Evolutionary conservation across 2,797 vertebrate species (phyloP), one percentile per base, ranked within the genome.

Genomic region (Dermochelys coriacea): DNA sequence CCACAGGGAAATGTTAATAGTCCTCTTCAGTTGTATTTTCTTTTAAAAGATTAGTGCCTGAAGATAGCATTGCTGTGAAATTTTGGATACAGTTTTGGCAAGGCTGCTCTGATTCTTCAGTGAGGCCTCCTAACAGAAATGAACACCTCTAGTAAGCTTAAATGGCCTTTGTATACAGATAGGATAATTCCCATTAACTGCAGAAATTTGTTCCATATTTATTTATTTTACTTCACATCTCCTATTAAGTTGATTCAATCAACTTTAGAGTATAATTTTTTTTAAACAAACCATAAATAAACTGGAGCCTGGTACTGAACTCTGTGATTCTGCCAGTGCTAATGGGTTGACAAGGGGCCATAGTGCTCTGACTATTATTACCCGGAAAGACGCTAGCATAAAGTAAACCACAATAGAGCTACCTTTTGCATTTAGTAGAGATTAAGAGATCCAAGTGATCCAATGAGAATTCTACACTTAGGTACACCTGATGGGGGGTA

Each of bases 201-300:
- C 91, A 96, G 93, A 96, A 97, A 96, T 95, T 93, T 96, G 94
- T 95, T 96, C 95, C 96, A 96, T 97, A 97, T 97, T 98, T 97
- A 97, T 97, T 97, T 98, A 79, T 97, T 97, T 96, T 93, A 94
- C 95, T 97, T 96, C 96, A 93, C 95, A 94, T 92, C 82, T 96
- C 91, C 89, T 96, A 95, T 97, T 98, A 93, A 96, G 93, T 97
- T 97, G 95, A 98, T 97, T 96, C 96, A 96, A 97, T 98, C 97
- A 97, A 97, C 97, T 96, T 96, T 90, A 82, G 89, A n/a, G 5
- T 87, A 95, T 95, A 94, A 94, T 94, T 80, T 95, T 95, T 68
- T 97, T 89, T 75, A 96, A 96, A 83, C 59, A 94, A 93, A 92
- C 47, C 82, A 94, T 96, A 97, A 97, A 97, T 95, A 97, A 97